phyloP scores from a whole-genome alignment of 2,797 vertebrate genomes.

The Cottoperca gobio region DNA sequence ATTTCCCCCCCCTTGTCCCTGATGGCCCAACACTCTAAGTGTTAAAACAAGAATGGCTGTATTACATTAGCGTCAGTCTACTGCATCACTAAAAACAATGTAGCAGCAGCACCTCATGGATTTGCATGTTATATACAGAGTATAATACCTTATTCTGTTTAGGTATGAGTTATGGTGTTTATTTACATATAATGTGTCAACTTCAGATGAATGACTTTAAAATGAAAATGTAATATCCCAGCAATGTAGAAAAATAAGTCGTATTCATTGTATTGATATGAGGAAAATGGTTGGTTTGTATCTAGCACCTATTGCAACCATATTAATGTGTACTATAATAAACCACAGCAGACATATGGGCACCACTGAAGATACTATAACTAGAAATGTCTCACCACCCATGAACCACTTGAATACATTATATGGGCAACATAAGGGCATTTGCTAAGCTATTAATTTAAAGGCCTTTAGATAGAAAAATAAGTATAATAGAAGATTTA shows the following conservation, averaged over 20 bases:
- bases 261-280: slow-evolving; percentile 58
- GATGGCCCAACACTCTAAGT: slow-evolving; percentile 31
- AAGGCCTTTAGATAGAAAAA: slow-evolving; percentile 72
- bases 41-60: slow-evolving; percentile 47
- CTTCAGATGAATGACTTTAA: slow-evolving; percentile 57
- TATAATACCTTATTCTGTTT: slow-evolving; percentile 76
- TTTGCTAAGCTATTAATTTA: slow-evolving; percentile 41
- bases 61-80: slow-evolving; percentile 59
- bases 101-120: slow-evolving; percentile 41
- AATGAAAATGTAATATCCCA: slow-evolving; percentile 67
- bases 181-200: slow-evolving; percentile 69
- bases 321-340: slow-evolving; percentile 36
- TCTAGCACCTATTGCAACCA: slow-evolving; percentile 61
- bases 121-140: slow-evolving; percentile 67
- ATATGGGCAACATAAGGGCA: slow-evolving; percentile 26
- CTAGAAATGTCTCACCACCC: slow-evolving; percentile 12
- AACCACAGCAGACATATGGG: slow-evolving; percentile 34
- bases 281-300: slow-evolving; percentile 51
- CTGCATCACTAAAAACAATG: slow-evolving; percentile 55
- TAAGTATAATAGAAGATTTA: slow-evolving; percentile 60
- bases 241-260: slow-evolving; percentile 72
- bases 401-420: slow-evolving; percentile 34
- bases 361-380: slow-evolving; percentile 24
- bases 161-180: slow-evolving; percentile 67
- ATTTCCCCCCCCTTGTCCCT: slow-evolving; percentile 25